Evolutionary conservation across 2,797 vertebrate species (phyloP), one percentile per base, ranked within the genome.

Genomic region (Myoxocephalus aenaeus): DNA sequence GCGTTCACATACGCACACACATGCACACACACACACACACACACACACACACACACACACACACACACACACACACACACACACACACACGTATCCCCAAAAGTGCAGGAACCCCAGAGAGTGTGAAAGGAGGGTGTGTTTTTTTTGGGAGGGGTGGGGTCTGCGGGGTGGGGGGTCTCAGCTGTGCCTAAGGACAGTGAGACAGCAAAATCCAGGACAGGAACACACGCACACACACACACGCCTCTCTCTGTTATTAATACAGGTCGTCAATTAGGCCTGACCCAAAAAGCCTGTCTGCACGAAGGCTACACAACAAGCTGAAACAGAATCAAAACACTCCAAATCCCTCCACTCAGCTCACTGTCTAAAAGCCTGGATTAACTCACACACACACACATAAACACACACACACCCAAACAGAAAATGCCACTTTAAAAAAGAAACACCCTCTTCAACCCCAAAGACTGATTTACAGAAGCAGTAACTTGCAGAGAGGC

Each of bases 271-370:
- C 90, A 92, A 91, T 91, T 91, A 90, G 87, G 76, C 48, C 79
- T 93, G 93, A 94, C 93, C 93, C 79, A 94, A 82, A 92, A 94
- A 93, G 78, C 57, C 78, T 79, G 92, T 93, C 92, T 93, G 90
- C 91, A 90, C 79, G 82, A 78, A 78, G 73, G 79, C 82, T 81
- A 79, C 78, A 79, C 83, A 76, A 80, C 88, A 86, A 83, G 86
- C 84, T 73, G 73, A 79, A 86, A 89, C 40, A 17, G 59, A 20
- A 48, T 84, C 42, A 73, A 82, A 88, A 84, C 71, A 65, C 65
- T 46, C 61, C 69, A 82, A 86, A 90, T 85, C 84, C 75, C 71
- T 78, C 54, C 63, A 56, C 67, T 87, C 80, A 79, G 71, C 81
- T 82, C 77, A 15, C 67, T 63, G 78, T 85, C 65, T 87, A 65